phyloP scores from a whole-genome alignment of 2,888 invertebrate species.

The Nebria salina region DNA sequence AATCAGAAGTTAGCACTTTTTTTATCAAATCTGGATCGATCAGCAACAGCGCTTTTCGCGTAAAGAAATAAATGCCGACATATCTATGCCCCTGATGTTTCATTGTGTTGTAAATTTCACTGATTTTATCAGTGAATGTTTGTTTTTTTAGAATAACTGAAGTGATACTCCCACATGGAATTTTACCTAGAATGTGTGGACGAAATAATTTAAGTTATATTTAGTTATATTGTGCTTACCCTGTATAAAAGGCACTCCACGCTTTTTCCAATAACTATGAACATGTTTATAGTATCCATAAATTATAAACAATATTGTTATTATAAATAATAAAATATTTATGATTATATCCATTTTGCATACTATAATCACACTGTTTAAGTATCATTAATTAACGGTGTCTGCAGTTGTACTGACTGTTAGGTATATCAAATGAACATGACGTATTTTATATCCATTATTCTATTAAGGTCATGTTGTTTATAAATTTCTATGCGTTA shows the following conservation, averaged over 20 bases:
- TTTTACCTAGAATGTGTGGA: conserved; percentile 59
- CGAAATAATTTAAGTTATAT: neutral
- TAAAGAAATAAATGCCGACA: conserved; percentile 72
- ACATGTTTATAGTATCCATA: conserved; percentile 61
- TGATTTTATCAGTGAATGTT: conserved; percentile 71
- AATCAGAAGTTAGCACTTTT: conserved; percentile 70
- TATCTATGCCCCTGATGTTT: conserved; percentile 59
- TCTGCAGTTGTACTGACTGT: neutral
- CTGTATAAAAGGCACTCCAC: conserved; percentile 64
- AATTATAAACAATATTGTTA: conserved; percentile 44
- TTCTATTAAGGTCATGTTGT: conserved; percentile 16
- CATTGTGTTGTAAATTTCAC: conserved; percentile 68
- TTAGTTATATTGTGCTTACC: neutral
- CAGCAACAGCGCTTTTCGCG: conserved; percentile 69
- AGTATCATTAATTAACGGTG: conserved; percentile 5
- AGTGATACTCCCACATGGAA: conserved; percentile 72
- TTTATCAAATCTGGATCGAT: conserved; percentile 72
- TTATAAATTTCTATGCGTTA: neutral
- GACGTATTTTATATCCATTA: neutral
- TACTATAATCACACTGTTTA: neutral
- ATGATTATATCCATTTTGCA: neutral
- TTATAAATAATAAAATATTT: conserved; percentile 16
- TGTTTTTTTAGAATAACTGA: conserved; percentile 66
- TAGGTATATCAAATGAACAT: neutral
- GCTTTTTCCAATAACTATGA: conserved; percentile 69